Evolutionary conservation across 1,140 invertebrate species (phyloP).

Genomic region (Ceratina calcarata): DNA sequence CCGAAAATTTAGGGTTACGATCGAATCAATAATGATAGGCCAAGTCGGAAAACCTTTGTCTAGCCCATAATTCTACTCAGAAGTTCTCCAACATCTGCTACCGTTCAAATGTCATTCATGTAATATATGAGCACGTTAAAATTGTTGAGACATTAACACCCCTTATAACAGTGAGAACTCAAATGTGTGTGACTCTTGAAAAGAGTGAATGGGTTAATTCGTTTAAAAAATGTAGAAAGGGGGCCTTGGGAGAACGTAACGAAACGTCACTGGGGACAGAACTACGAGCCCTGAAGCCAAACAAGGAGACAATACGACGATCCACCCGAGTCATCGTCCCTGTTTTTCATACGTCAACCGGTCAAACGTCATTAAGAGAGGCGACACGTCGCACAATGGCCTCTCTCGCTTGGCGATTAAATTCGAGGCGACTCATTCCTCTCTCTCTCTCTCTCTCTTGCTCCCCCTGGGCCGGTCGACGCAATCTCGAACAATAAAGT

Average conservation of each 20-base stretch:
- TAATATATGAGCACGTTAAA: too few relatives aligned
- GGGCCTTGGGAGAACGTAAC: too few relatives aligned
- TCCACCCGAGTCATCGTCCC: not conserved
- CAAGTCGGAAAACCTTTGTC: not conserved
- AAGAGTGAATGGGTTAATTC: too few relatives aligned
- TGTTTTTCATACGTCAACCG: constrained; percentile 7
- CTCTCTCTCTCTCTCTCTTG: not conserved
- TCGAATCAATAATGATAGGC: not conserved
- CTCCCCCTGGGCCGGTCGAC: not conserved
- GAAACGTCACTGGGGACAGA: not conserved
- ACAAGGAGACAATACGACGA: not conserved
- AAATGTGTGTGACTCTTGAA: too few relatives aligned
- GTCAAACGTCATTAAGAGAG: constrained; percentile 2
- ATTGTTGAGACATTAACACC: too few relatives aligned
- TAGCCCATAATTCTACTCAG: not conserved
- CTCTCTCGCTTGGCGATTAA: constrained; percentile 31
- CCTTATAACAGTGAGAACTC: too few relatives aligned
- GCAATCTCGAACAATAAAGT: constrained; percentile 43
- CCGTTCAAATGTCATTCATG: too few relatives aligned
- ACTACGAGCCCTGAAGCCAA: not conserved
- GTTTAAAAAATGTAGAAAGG: too few relatives aligned
- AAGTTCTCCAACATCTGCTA: not conserved
- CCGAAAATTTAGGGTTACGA: not conserved
- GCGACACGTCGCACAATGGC: not conserved
- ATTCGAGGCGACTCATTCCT: constrained; percentile 30